Evolutionary conservation across 1,140 invertebrate species (phyloP), one percentile per base, ranked within the genome.

Genomic region (Nephotettix cincticeps): DNA sequence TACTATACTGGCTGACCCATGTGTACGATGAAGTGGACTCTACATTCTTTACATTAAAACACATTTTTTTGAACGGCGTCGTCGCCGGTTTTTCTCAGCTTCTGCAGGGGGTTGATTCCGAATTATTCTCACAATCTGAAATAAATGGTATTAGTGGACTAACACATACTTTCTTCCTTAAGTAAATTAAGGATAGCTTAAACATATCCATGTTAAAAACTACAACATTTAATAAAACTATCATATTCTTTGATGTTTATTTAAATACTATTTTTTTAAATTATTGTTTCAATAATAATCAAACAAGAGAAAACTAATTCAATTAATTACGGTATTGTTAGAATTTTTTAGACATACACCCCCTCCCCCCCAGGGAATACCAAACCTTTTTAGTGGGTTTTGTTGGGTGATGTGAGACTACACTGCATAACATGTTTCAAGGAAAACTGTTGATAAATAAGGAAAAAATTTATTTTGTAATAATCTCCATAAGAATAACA

Each of bases 81-180:
- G 72, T 29, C 85, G 83, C 6, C 86, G 82, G 74, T 85, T 86
- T 75, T 90, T 91, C 43, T 90, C 89, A 68, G 84, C 77, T 72
- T 89, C 88, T 14, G 86, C 85, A 43, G 89, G 89, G 43, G 90
- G 89, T 75, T 92, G 90, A 75, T 88, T 90, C 74, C 90, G 84
- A 75, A 92, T 91, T 68, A 91, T 91, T 70, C 90, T 86, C 30
- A 92, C 90, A 72, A 91, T 85, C 90, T 91, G 78, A 9, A 81
- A 79, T 73, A n/a, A n/a, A n/a, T n/a, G n/a, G n/a, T n/a, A n/a
- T n/a, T n/a, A n/a, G n/a, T n/a, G n/a, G n/a, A n/a, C n/a, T n/a
- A n/a, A n/a, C n/a, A n/a, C n/a, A n/a, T n/a, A n/a, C n/a, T n/a
- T n/a, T n/a, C n/a, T n/a, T n/a, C n/a, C n/a, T n/a, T n/a, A n/a